A percentile compares a stretch with the other conserved stretches of the same genome.
phyloP scores from a whole-genome alignment of 2,797 vertebrate species.

The Ataeniobius toweri region DNA sequence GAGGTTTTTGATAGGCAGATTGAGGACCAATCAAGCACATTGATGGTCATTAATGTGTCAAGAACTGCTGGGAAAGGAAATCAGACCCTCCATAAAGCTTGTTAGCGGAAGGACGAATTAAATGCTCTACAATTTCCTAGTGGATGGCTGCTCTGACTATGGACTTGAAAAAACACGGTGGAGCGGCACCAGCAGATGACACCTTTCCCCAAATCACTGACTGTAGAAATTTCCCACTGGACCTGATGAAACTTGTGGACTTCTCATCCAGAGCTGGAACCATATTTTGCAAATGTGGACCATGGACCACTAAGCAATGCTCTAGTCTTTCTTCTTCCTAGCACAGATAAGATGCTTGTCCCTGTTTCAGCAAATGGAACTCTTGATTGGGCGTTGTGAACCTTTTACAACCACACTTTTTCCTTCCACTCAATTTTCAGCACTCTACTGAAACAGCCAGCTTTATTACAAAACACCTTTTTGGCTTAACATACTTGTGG shows the following conservation, averaged over 20 bases:
- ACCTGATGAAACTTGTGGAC: neutral
- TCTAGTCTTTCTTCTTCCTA: too few relatives aligned
- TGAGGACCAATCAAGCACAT: too few relatives aligned
- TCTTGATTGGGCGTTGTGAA: neutral
- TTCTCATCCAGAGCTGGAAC: neutral
- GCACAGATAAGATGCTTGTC: neutral
- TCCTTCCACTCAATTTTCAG: neutral
- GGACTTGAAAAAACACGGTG: neutral
- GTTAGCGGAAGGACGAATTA: neutral
- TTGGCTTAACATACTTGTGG: neutral
- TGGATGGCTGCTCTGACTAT: neutral
- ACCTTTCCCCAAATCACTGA: neutral
- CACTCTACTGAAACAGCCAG: neutral
- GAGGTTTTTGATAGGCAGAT: neutral
- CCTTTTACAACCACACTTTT: neutral
- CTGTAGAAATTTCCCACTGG: neutral
- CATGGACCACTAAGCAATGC: neutral
- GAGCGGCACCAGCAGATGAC: neutral
- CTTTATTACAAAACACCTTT: neutral
- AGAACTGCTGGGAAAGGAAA: neutral
- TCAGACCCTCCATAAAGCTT: neutral
- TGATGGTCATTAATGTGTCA: neutral
- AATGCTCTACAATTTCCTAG: neutral
- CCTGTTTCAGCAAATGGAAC: neutral
- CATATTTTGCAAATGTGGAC: neutral